phyloP scores from a whole-genome alignment of 2,797 vertebrate species.

The Scleropages formosus region DNA sequence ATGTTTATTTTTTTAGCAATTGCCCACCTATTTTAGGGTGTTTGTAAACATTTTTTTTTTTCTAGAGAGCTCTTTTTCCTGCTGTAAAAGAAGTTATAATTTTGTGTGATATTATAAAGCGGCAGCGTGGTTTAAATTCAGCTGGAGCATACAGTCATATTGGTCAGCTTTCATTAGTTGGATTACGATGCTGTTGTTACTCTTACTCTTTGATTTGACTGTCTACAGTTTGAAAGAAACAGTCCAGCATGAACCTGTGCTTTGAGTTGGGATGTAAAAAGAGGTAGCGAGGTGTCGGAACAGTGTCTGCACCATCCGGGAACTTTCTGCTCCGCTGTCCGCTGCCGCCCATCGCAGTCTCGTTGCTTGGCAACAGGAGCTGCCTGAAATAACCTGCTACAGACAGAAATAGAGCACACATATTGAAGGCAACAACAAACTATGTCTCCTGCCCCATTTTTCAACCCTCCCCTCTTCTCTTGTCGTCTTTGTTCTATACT shows the following conservation, averaged over 20 bases:
- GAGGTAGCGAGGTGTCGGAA: conserved; percentile 36
- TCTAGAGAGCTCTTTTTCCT: too few species aligned
- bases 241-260: neutral
- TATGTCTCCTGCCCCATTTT: conserved; percentile 28
- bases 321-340: conserved; percentile 66
- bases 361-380: conserved; percentile 76
- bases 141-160: too few species aligned
- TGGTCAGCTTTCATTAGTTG: too few species aligned
- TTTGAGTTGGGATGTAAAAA: conserved; percentile 6
- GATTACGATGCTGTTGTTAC: neutral
- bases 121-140: too few species aligned
- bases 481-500: conserved; percentile 19
- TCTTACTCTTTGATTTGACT: neutral
- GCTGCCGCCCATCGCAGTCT: conserved; percentile 63
- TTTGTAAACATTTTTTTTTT: too few species aligned
- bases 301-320: conserved; percentile 63
- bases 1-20: too few species aligned
- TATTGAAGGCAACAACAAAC: conserved; percentile 32
- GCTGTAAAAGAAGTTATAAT: too few species aligned
- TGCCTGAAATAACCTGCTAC: conserved; percentile 72
- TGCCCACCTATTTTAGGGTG: too few species aligned
- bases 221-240: neutral
- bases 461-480: conserved; percentile 15
- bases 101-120: too few species aligned
- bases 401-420: conserved; percentile 74